Evolutionary conservation across 2,888 invertebrate species (phyloP), one percentile per base, ranked within the genome.

Genomic region (Andrena marginata): DNA sequence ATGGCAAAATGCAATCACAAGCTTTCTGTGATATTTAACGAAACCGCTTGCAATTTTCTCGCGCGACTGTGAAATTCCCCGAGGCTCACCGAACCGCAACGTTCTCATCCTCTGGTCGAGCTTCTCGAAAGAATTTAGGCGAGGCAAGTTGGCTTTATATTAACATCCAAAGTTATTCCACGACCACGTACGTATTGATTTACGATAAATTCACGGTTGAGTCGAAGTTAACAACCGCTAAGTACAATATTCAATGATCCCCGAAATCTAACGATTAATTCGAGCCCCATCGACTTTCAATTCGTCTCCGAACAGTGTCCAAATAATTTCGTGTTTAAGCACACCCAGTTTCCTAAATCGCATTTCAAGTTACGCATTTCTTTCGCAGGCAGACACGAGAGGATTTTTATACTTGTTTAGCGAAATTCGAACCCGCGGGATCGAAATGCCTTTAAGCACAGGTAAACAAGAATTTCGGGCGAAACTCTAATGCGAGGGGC

Each of bases 391-490:
- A 62, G 67, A 70, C 48, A 33, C 1, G 29, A 59, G 68, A 69
- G 60, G 70, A 71, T 69, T 80, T 80, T 82, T 73, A 48, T 82
- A 69, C 35, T 54, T 4, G 35, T 56, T 80, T 68, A 54, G 20
- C n/a, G 31, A 31, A 31, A 31, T 6, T 7, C 23, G 31, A 49
- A 62, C 26, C 49, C 65, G 73, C 23, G 62, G 67, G 59, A 74
- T 49, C 87, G 87, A 77, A 23, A 90, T 90, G 90, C 88, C 90
- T 78, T 81, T 90, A 20, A 89, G 86, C 49, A 81, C 90, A 87
- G 90, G 90, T 90, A 84, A 80, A 42, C 35, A 33, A 1, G 48
- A 31, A 20, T 59, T 23, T 26, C 2, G n/a, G 23, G 10, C 29
- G n/a, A 1, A 1, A 42, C n/a, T 48, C 56, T 23, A 48, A 33